Evolutionary conservation across 2,888 invertebrate genomes (phyloP).

Genomic region (Limnephilus auricula): DNA sequence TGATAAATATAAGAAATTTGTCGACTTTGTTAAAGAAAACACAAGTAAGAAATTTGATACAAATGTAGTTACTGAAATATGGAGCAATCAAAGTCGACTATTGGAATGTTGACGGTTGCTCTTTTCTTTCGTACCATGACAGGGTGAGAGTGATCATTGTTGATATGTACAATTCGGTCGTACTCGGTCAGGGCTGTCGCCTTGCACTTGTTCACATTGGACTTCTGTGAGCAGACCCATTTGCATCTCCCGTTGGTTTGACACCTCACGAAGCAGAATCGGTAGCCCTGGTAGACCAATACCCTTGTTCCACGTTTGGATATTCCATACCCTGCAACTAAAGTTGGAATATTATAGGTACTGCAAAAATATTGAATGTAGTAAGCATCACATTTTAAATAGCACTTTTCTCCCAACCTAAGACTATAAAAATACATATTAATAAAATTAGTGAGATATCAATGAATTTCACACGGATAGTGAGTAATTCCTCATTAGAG

Average conservation of each 20-base stretch:
- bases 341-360: neutral
- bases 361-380: neutral
- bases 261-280: conserved; percentile 51
- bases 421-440: no score
- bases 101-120: conserved; percentile 50
- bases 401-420: neutral
- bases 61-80: conserved; percentile 39
- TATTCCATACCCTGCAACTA: conserved; percentile 56
- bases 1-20: neutral
- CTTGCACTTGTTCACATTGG: conserved; percentile 52
- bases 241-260: conserved; percentile 52
- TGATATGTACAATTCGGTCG: conserved; percentile 49
- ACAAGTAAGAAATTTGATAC: neutral
- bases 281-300: conserved; percentile 50
- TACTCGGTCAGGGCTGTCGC: conserved; percentile 54
- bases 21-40: neutral
- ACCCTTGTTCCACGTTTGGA: conserved; percentile 52
- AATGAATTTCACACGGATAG: no score
- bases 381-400: neutral
- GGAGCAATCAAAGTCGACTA: conserved; percentile 47
- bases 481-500: no score
- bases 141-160: conserved; percentile 56
- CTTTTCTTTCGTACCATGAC: neutral
- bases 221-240: conserved; percentile 59
- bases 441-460: no score